These are phyloP conservation scores for Rhadina sibilatrix DNA, from an alignment of 2,113 vertebrate species.

Conservation along the genomic window DNA sequence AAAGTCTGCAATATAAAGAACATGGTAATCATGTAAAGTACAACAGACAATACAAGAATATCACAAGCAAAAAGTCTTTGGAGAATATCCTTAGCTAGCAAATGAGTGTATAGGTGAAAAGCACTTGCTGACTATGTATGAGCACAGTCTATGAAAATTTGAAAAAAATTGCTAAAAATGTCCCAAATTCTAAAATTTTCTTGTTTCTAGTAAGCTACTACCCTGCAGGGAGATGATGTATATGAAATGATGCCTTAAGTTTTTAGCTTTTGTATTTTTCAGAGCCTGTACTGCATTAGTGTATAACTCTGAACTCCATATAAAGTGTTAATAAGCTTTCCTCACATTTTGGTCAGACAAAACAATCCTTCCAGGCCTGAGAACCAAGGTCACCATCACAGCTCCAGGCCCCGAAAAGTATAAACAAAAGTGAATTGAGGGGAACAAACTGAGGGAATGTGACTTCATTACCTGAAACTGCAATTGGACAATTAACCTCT, in stretches of 20 bases:
- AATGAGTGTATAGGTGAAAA: background rate
- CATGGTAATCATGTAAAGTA: background rate
- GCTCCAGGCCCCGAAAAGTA: accelerated
- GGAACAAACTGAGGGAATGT: background rate
- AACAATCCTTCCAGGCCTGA: background rate
- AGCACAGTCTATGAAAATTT: background rate
- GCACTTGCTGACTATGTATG: background rate
- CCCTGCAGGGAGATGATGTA: background rate
- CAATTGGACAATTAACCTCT: background rate
- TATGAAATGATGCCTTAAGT: background rate
- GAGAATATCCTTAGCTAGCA: background rate
- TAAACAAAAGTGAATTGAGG: background rate
- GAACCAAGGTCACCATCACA: background rate
- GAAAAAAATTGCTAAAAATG: background rate
- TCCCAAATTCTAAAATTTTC: background rate
- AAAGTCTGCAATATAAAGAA: background rate
- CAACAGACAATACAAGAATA: background rate
- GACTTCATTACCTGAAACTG: background rate
- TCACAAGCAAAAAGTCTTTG: background rate
- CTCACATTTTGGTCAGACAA: background rate
- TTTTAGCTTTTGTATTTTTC: background rate
- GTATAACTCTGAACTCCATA: background rate
- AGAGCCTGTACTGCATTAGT: background rate
- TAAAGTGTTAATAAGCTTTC: background rate
- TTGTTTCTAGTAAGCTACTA: background rate